These are phyloP conservation scores for Oasisia sp. DNA, from an alignment of 2,888 invertebrate species.

Conservation along the genomic window DNA sequence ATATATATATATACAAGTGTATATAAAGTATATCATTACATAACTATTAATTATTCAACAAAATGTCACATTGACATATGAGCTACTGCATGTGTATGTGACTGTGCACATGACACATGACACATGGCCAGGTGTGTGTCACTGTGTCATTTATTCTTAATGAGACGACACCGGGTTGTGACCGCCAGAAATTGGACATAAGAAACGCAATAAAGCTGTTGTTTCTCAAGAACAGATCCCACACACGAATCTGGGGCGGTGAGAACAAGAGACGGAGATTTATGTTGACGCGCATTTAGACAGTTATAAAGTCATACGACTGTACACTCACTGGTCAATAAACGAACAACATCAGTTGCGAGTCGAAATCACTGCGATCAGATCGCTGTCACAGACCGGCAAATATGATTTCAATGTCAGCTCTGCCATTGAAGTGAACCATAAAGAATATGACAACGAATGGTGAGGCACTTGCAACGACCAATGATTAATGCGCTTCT, in stretches of 20 bases:
- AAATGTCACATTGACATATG: too few relatives aligned
- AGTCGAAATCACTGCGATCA: neutral
- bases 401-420: constrained; percentile 17
- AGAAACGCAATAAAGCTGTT: constrained; percentile 1
- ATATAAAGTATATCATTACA: neutral
- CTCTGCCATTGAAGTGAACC: constrained; percentile 1
- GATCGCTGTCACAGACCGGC: neutral
- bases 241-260: neutral
- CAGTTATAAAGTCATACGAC: neutral
- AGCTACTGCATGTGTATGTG: neutral
- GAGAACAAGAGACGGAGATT: neutral
- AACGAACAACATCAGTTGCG: neutral
- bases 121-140: neutral
- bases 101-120: neutral
- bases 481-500: constrained; percentile 4
- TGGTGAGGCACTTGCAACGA: neutral
- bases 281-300: neutral
- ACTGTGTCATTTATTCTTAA: neutral
- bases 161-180: neutral
- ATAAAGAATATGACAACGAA: constrained; percentile 3
- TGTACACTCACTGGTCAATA: neutral
- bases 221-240: neutral
- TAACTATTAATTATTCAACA: neutral
- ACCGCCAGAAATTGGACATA: neutral
- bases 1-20: neutral